A percentile compares a stretch with the other conserved stretches of the same genome.
Evolutionary conservation across 2,113 vertebrate species (phyloP).

Genomic region (Rutilus rutilus): DNA sequence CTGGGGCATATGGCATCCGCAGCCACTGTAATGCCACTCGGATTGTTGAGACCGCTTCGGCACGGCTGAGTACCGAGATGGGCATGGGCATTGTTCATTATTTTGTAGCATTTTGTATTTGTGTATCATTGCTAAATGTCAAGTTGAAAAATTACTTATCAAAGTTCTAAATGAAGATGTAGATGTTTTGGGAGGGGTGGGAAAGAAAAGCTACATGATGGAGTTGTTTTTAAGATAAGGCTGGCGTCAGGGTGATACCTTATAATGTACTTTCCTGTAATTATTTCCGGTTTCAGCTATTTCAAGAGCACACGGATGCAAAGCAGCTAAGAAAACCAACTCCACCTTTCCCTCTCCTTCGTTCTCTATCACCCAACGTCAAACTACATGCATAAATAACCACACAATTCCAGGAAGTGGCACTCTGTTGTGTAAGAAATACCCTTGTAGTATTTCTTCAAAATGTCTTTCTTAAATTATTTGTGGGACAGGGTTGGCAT

Average conservation of each 20-base stretch:
- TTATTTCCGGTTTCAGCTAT: constrained; percentile 50
- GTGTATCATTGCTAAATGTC: background rate
- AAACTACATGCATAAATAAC: constrained; percentile 28
- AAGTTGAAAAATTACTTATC: background rate
- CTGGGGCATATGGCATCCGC: too few species aligned
- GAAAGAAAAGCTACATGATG: background rate
- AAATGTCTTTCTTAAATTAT: background rate
- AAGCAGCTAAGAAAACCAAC: constrained; percentile 45
- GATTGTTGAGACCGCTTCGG: too few species aligned
- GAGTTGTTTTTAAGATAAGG: constrained; percentile 41
- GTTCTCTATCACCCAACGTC: constrained; percentile 30
- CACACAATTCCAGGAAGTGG: constrained; percentile 62
- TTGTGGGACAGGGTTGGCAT: background rate
- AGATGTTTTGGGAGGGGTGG: background rate
- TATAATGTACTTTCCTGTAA: constrained; percentile 51
- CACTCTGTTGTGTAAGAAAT: constrained; percentile 31
- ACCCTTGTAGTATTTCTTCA: background rate
- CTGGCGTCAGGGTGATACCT: constrained; percentile 38
- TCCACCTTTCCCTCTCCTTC: constrained; percentile 50
- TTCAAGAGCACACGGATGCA: constrained; percentile 48
- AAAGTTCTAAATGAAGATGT: background rate
- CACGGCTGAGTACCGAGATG: too few species aligned
- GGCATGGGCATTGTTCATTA: background rate
- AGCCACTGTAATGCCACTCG: too few species aligned
- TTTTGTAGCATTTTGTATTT: background rate